These are phyloP conservation scores for Pseudopodoces humilis DNA, from an alignment of 2,113 vertebrate species.

Conservation along the genomic window DNA sequence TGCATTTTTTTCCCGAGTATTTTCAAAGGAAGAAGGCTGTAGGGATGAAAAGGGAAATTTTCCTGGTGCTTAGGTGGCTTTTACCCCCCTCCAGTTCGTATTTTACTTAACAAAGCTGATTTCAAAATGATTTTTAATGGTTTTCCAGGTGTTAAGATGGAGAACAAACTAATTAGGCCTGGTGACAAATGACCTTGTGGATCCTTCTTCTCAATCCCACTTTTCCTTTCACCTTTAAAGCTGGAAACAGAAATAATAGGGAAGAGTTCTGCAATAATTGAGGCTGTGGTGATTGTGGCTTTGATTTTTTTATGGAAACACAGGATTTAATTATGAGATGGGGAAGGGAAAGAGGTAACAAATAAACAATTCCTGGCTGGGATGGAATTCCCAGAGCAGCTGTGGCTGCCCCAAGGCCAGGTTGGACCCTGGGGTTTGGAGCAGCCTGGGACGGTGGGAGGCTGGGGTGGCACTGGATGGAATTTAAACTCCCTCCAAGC, in stretches of 20 bases:
- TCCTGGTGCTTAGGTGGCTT: not conserved
- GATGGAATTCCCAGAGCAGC: not conserved
- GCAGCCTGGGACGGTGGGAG: not conserved
- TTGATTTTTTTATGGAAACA: not conserved
- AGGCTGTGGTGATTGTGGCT: not conserved
- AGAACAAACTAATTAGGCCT: constrained; percentile 1
- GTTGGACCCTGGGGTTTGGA: accelerated
- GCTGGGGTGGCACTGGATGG: accelerated
- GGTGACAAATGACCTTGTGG: not conserved
- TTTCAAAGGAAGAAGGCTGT: not conserved
- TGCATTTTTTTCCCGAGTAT: not conserved
- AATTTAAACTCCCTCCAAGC: not conserved
- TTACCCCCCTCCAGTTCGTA: not conserved
- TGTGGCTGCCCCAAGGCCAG: not conserved
- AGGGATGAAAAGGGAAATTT: not conserved
- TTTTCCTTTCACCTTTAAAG: not conserved
- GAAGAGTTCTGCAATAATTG: not conserved
- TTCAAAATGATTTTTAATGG: not conserved
- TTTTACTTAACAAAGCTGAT: not conserved
- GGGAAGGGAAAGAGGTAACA: not conserved
- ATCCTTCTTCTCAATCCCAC: not conserved
- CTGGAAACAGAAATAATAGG: not conserved
- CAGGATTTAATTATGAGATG: not conserved
- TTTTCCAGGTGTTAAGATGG: not conserved
- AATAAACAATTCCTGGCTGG: not conserved